Base-by-base conservation (phyloP, 2,888 invertebrate species). In the Cosmopolites sordidus region DNA sequence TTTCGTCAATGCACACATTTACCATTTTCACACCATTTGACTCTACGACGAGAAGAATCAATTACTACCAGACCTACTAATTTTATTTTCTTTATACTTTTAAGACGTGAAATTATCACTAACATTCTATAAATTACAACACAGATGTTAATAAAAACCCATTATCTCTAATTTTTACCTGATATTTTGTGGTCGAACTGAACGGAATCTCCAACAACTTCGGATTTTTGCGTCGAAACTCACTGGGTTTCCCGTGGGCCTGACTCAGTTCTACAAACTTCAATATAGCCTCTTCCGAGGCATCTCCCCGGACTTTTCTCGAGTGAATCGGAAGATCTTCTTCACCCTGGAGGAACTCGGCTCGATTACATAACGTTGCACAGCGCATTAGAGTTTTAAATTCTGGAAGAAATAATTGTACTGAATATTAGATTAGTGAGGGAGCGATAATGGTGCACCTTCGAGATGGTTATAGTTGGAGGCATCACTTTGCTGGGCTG, bases 331-430 rank as follows among this genome's bases (percentile, higher is more conserved):
- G 79, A 43, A 61, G 57, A 16, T 62, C 56, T 51, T 54, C 65
- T 60, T 71, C 65, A 15, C 66, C 69, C 17, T 64, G 62, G 9
- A 67, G 50, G 51, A 89, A 89, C 66, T 86, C 83, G 1, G 89
- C 88, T 38, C 87, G 74, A 64, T 85, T 83, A 68, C 89, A 90
- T 41, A 89, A 75, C 49, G 83, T 81, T 11, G 84, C 83, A 56
- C 82, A 77, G 56, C 71, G 61, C 65, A 71, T 69, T 39, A 72
- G 54, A 0, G 63, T 58, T 46, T 59, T 60, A 48, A 70, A 71
- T 22, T 62, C 70, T 68, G 52, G 39, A 56, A 48, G 49, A 16
- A n/a, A 12, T 6, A 33, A 33, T 5, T 22, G 8, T 8, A 8
- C 8, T 22, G 3, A 22, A 8, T 8, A 3, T 22, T 5, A 3